Evolutionary conservation across 2,113 vertebrate species (phyloP), one percentile per base, ranked within the genome.

Genomic region (Malaclemys terrapin): DNA sequence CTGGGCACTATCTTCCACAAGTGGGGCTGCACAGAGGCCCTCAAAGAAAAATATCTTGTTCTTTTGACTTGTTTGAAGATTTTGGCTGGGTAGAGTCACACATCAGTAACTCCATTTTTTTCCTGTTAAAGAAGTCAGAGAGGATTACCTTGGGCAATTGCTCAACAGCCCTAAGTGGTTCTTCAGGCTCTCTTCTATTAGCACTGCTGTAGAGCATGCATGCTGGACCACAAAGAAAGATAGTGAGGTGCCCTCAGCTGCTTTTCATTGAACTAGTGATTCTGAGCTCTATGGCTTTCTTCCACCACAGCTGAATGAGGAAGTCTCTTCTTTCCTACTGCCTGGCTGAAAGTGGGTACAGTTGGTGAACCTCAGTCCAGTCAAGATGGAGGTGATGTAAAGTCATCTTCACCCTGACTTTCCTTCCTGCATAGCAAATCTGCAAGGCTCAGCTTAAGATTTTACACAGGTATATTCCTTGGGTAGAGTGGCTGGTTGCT

Each of bases 401-500:
- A 12, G 27, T 78, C 10, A 5, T 45, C 3, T 0, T 8, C 6
- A n/a, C 2, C 6, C 53, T 35, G 22, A 3, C 12, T 1, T 10
- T 42, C 50, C 54, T 91, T 85, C 24, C 42, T 45, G 24, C 6
- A 27, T 78, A 78, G 38, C 10, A 82, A n/a, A 38, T 29, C 31
- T 80, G 65, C n/a, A 85, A 14, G 72, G 10, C 2, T 85, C 50
- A n/a, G 13, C 84, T 92, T 80, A 86, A 91, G 10, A 8, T 27
- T 1, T 42, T 42, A 42, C n/a, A 24, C 6, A n/a, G 13, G 35
- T 45, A 76, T 76, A 45, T 76, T 75, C 42, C 24, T 45, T 76
- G 5, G 42, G 42, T 45, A 42, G 42, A 45, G 5, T 75, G 72
- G 22, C 72, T 76, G 11, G n/a, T 25, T 45, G 75, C 24, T 27